Evolutionary conservation across 1,140 invertebrate species (phyloP).

Genomic region (Philopotamus ludificatus): DNA sequence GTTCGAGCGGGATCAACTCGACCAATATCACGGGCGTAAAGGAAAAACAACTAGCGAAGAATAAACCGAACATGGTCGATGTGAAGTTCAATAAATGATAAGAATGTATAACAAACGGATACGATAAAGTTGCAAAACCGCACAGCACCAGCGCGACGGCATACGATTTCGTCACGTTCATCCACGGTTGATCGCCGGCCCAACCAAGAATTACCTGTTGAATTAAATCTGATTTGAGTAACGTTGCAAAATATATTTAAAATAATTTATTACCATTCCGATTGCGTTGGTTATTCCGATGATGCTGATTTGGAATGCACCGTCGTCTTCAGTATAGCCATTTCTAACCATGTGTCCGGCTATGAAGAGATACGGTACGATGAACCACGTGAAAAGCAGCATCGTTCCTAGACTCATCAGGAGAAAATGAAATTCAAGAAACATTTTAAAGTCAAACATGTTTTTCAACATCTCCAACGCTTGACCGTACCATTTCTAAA

Average conservation of each 20-base stretch:
- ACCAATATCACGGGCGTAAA: constrained; percentile 86
- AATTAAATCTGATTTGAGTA: constrained; percentile 1
- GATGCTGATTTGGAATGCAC: constrained; percentile 73
- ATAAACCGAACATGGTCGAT: constrained; percentile 74
- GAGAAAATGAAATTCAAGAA: constrained; percentile 75
- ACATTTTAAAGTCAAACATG: constrained; percentile 79
- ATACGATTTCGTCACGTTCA: constrained; percentile 80
- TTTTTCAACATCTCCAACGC: constrained; percentile 68
- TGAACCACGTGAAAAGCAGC: constrained; percentile 85
- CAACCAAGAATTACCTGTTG: constrained; percentile 78
- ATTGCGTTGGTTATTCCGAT: constrained; percentile 87
- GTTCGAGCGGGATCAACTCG: constrained; percentile 68
- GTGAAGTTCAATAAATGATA: constrained; percentile 60
- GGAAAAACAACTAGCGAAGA: constrained; percentile 83
- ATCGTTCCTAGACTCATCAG: constrained; percentile 81
- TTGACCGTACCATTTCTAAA: constrained; percentile 76
- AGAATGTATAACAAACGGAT: constrained; percentile 67
- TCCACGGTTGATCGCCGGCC: constrained; percentile 85
- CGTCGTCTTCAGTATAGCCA: constrained; percentile 67
- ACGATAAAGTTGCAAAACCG: constrained; percentile 67
- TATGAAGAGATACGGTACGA: constrained; percentile 87
- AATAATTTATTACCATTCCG: constrained; percentile 71
- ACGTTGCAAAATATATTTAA: background rate
- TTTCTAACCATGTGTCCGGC: constrained; percentile 68
- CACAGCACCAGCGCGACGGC: constrained; percentile 74